Conservation (phyloP, 1,140 invertebrate genomes). For the Ephestia elutella region DNA sequence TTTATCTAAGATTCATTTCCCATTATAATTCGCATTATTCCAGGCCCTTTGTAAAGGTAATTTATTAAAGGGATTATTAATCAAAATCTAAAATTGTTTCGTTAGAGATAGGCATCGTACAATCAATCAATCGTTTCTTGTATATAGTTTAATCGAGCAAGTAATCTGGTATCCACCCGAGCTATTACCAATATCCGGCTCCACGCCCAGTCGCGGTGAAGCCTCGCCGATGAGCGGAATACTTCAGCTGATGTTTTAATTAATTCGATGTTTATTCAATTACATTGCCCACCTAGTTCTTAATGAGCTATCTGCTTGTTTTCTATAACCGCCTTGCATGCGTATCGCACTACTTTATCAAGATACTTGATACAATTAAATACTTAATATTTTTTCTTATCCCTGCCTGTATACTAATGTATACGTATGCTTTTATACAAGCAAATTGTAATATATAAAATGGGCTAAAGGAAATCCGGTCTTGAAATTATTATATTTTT, state of each 20-base stretch:
- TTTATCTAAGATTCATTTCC: too few species aligned
- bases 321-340: background rate
- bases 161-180: conserved; percentile 24
- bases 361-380: too few species aligned
- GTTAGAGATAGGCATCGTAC: conserved; percentile 25
- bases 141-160: conserved; percentile 17
- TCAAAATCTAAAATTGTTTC: conserved; percentile 28
- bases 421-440: too few species aligned
- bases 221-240: background rate
- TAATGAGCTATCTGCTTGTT: background rate
- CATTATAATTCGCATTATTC: background rate
- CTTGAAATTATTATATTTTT: too few species aligned
- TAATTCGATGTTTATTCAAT: conserved; percentile 1
- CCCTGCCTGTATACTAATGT: too few species aligned
- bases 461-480: too few species aligned
- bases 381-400: too few species aligned
- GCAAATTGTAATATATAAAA: too few species aligned
- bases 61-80: conserved; percentile 23
- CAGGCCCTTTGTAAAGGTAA: conserved; percentile 5
- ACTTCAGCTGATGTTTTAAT: background rate
- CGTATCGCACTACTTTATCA: background rate
- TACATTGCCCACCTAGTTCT: background rate
- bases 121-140: conserved; percentile 28
- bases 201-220: conserved; percentile 3
- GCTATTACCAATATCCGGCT: conserved; percentile 28